Conservation (phyloP, 2,797 vertebrate species). For the Mallotus villosus region DNA sequence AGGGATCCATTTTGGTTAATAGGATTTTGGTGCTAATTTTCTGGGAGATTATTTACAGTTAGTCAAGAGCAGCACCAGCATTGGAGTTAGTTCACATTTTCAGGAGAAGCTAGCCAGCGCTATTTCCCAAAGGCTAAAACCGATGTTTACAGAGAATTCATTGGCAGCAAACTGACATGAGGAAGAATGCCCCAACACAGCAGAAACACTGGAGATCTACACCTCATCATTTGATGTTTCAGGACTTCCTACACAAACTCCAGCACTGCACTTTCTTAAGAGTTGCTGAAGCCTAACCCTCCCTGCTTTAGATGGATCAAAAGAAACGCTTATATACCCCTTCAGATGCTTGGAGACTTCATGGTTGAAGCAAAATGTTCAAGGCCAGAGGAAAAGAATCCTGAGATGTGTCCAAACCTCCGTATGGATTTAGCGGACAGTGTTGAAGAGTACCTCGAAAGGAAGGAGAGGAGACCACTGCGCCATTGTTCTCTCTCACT, state of each 20-base stretch:
- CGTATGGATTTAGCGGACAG: slow-evolving; percentile 8
- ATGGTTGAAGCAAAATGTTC: not conserved
- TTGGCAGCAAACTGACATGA: not conserved
- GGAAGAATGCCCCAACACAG: not conserved
- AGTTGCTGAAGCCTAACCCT: not conserved
- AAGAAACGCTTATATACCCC: slow-evolving; percentile 12
- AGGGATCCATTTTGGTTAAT: not conserved
- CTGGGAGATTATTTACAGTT: not conserved
- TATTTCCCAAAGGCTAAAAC: not conserved
- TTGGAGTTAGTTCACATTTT: not conserved
- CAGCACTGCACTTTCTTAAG: not conserved
- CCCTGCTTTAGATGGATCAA: not conserved
- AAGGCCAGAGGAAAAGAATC: not conserved
- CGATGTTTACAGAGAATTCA: not conserved
- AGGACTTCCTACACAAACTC: slow-evolving; percentile 1
- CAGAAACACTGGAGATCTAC: not conserved
- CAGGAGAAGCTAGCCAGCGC: not conserved
- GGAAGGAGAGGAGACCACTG: slow-evolving; percentile 15
- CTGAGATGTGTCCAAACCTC: slow-evolving; percentile 8
- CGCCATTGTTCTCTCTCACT: not conserved
- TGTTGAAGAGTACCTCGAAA: slow-evolving; percentile 21
- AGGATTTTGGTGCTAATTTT: not conserved
- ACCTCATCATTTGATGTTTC: slow-evolving; percentile 7
- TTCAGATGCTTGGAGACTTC: slow-evolving; percentile 16
- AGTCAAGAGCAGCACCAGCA: not conserved